Evolutionary conservation across 2,113 vertebrate species (phyloP), one percentile per base, ranked within the genome.

Genomic region (Corvus cornix): DNA sequence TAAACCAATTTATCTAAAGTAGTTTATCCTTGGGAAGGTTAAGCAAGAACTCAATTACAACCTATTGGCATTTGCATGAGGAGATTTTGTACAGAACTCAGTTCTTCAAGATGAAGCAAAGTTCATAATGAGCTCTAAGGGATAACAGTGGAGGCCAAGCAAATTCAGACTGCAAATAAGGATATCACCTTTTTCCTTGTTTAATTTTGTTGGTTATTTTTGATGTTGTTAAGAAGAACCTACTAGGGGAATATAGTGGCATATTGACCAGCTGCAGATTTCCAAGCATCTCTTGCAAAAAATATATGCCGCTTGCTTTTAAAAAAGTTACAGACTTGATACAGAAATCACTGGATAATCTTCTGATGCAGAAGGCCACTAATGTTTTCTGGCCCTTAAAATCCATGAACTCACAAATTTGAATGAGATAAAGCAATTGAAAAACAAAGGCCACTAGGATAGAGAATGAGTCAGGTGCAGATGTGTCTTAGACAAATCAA

Each of bases 401-500:
- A 94, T n/a, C n/a, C n/a, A 56, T 27, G 8, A 88, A 67, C 10
- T 30, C 27, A 77, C 14, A 70, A 41, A 87, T 48, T 17, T n/a
- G 13, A 67, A 53, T n/a, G 35, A 74, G 35, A 46, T 39, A 67
- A 83, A 69, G n/a, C 49, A 72, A 41, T 8, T 76, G 77, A 55
- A 91, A 83, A 76, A 48, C 22, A 77, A 14, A 68, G 35, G 60
- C 56, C 24, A 44, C 55, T n/a, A 46, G 64, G 43, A 59, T 21
- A 69, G 55, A 78, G 66, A 86, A 88, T 16, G 48, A 89, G 60
- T 58, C 79, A 63, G 68, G 90, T 84, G 68, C 89, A 90, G 83
- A 81, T 68, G 62, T 60, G 64, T 69, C 86, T 89, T 59, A 87
- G 74, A 75, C 58, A 90, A 92, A 91, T 66, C 80, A 92, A 84